Evolutionary conservation across 2,888 invertebrate genomes (phyloP), one percentile per base, ranked within the genome.

Genomic region (Dexiosoma caninum): DNA sequence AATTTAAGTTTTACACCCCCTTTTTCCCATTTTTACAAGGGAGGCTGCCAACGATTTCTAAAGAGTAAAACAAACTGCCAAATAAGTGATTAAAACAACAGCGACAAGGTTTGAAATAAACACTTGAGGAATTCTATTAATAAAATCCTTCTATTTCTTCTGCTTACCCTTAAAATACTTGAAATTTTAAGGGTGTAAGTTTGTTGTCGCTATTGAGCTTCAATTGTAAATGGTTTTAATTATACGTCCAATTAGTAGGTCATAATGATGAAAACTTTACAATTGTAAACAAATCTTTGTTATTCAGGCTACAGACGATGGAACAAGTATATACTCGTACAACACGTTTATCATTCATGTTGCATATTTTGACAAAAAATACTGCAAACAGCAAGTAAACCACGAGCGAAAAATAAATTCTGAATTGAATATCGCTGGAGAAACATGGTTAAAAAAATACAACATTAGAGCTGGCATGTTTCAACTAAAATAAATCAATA

Each of bases 201-300:
- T 87, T 87, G 85, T 84, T 84, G 40, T 10, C 9, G n/a, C 30
- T 37, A 42, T 66, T 59, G 51, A 86, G 84, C 84, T 83, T 51
- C 85, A 87, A 86, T 86, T 83, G 83, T 85, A 86, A 88, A 87
- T 87, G 85, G 87, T 87, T 87, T n/a, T 88, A 88, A 88, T 87
- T 88, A 87, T 87, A 86, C 87, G 86, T 84, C 85, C 88, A 88
- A 88, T 88, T 88, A 88, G 87, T 87, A 84, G 85, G 85, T 87
- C 86, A 70, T 77, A 72, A 76, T 57, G 62, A 37, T 42, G 59
- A 53, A 69, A 66, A 59, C 64, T 44, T 62, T 62, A 64, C 57
- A 74, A 69, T 60, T 35, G 59, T 27, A 71, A 60, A 60, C 40
- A 51, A 60, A 21, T 46, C 16, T 40, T 37, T 57, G n/a, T 57